A percentile compares a stretch with the other conserved stretches of the same genome.
Evolutionary conservation across 2,797 vertebrate species (phyloP).

Genomic region (Rhynchonycteris naso): DNA sequence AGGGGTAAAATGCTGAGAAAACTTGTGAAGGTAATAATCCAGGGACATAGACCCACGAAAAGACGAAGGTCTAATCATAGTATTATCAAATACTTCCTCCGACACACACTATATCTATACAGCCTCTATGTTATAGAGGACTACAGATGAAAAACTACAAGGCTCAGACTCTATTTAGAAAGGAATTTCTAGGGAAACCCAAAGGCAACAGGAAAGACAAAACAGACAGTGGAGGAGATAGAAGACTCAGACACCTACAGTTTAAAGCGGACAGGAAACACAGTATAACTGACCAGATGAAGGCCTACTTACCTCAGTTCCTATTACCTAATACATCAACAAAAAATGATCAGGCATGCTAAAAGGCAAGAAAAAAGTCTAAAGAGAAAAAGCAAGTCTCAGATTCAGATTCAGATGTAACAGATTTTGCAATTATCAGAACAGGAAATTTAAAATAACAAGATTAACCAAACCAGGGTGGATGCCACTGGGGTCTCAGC

Average conservation of each 20-base stretch:
- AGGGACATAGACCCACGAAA: background rate
- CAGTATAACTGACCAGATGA: background rate
- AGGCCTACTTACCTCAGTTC: background rate
- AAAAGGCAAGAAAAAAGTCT: background rate
- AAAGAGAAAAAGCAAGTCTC: background rate
- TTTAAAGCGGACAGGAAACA: background rate
- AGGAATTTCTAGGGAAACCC: background rate
- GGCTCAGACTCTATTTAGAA: background rate
- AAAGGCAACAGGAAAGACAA: background rate
- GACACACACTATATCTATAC: no score
- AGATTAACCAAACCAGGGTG: no score
- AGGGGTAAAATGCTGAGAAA: background rate
- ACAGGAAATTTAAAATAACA: slow-evolving; percentile 16
- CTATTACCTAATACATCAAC: background rate
- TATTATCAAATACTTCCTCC: background rate
- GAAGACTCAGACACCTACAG: background rate
- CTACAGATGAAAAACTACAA: background rate
- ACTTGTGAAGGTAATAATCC: background rate
- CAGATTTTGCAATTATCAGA: background rate
- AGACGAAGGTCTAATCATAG: background rate
- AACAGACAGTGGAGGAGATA: background rate
- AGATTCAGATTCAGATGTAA: background rate
- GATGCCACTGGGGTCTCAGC: no score
- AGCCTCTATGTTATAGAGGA: background rate
- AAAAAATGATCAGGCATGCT: background rate